A percentile compares a stretch with the other conserved stretches of the same genome.
Evolutionary conservation across 2,113 vertebrate species (phyloP).

Genomic region (Athene noctua): DNA sequence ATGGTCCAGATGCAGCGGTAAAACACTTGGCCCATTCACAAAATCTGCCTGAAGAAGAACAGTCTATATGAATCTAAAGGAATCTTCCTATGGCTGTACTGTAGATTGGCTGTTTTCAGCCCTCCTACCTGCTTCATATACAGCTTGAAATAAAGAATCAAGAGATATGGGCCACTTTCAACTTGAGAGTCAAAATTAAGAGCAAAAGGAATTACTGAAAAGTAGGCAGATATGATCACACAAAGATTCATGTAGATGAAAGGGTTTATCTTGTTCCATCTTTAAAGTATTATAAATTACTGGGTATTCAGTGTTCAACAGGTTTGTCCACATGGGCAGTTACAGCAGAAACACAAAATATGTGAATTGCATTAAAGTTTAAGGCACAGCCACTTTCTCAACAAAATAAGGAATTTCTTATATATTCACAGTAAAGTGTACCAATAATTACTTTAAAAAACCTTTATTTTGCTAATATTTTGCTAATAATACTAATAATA

Average conservation of each 20-base stretch:
- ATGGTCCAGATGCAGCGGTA: background rate
- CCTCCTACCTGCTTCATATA: background rate
- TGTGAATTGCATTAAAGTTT: background rate
- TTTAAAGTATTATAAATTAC: background rate
- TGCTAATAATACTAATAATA: background rate
- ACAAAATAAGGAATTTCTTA: background rate
- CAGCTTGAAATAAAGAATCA: background rate
- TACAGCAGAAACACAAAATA: background rate
- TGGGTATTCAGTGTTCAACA: background rate
- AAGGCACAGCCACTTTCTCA: background rate
- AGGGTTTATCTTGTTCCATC: background rate
- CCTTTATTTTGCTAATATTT: background rate
- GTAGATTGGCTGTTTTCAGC: background rate
- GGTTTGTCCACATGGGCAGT: background rate
- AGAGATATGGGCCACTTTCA: background rate
- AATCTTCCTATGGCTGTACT: background rate
- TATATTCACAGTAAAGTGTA: background rate
- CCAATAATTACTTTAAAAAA: background rate
- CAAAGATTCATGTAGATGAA: background rate
- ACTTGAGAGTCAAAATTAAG: background rate
- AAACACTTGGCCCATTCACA: background rate
- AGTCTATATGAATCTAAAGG: background rate
- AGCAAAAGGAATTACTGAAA: background rate
- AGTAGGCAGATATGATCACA: background rate
- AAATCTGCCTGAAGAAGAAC: background rate